Evolutionary conservation across 2,888 invertebrate genomes (phyloP), one percentile per base, ranked within the genome.

Genomic region (Sesia bembeciformis): DNA sequence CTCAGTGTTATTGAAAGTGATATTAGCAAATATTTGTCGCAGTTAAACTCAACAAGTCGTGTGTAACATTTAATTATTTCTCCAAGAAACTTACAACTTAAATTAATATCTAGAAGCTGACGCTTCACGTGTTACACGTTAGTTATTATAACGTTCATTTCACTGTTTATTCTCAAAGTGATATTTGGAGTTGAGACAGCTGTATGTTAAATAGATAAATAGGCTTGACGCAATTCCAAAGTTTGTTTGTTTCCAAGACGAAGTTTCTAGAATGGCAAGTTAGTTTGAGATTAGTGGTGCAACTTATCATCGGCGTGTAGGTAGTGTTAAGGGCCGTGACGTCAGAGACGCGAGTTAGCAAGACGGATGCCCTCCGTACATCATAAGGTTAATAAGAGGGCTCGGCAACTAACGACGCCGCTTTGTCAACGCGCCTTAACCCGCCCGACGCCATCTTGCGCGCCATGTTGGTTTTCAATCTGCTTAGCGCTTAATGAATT

Each of bases 341-440:
- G 58, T 58, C 53, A 54, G 52, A 40, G 38, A 61, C 68, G 66
- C 65, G 67, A 71, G 72, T 67, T 66, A 75, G 76, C 72, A 84
- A 84, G 84, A 84, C 66, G 64, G 81, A 89, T 88, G 82, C 76
- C 78, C 76, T 72, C 75, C 86, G 84, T 90, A 85, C 88, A 85
- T 90, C 90, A 90, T 90, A 90, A 90, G 87, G 90, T 90, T 90
- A 90, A 90, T 90, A 90, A 90, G 89, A 86, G 88, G 88, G 87
- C 88, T 88, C 79, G 77, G 72, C 75, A 84, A 87, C 89, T 90
- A 90, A 90, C 90, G 90, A 87, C 76, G 72, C 57, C 87, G 85
- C 90, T 90, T 90, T 90, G 90, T 90, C 90, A 90, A 81, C 84
- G 82, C 81, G 88, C 82, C 83, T 87, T 82, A 86, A 79, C 79